Evolutionary conservation across 2,888 invertebrate species (phyloP).

Genomic region (Doris montereyensis): DNA sequence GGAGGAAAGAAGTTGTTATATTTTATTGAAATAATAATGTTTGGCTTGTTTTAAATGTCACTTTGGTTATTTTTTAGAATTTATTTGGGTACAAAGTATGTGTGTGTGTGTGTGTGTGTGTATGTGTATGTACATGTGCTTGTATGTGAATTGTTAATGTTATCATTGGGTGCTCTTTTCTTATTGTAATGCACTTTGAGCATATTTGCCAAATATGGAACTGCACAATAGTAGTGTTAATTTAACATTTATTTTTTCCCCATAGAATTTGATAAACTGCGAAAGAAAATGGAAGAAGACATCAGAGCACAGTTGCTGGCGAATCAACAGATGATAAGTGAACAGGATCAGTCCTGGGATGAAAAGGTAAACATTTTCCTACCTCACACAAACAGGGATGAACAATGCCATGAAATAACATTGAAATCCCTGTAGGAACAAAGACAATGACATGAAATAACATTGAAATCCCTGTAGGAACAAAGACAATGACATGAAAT

Average conservation of each 20-base stretch:
- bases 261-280: conserved; percentile 68
- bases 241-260: too few species aligned
- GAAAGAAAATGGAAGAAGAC: conserved; percentile 70
- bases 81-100: not conserved
- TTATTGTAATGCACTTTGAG: too few species aligned
- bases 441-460: too few species aligned
- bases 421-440: too few species aligned
- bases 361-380: conserved; percentile 71
- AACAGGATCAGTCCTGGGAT: conserved; percentile 65
- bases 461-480: too few species aligned
- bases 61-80: not conserved
- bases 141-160: not conserved
- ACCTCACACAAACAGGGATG: not conserved
- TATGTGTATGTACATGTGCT: not conserved
- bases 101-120: conserved; percentile 20
- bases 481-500: too few species aligned
- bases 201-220: too few species aligned
- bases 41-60: too few species aligned
- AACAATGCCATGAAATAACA: too few species aligned
- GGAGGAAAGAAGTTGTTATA: too few species aligned
- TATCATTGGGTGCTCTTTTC: not conserved
- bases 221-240: too few species aligned
- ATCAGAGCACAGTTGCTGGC: conserved; percentile 70
- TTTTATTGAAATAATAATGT: too few species aligned
- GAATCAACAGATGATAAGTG: conserved; percentile 67